A percentile compares a stretch with the other conserved stretches of the same genome.
phyloP scores from a whole-genome alignment of 2,888 invertebrate genomes.

The Abrostola tripartita region DNA sequence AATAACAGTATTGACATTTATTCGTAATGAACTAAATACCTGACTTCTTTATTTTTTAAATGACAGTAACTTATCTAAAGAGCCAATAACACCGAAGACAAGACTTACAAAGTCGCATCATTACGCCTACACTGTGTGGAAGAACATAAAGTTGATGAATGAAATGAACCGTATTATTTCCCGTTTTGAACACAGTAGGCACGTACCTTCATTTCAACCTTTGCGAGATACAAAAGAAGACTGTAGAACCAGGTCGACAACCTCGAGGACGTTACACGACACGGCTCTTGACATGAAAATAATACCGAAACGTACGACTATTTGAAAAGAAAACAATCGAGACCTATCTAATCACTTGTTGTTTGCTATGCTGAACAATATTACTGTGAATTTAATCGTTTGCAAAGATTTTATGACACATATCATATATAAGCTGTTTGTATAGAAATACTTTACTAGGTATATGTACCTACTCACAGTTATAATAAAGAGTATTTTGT shows the following conservation, averaged over 20 bases:
- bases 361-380: slow-evolving; percentile 19
- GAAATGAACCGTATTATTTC: slow-evolving; percentile 85
- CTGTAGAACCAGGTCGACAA: slow-evolving; percentile 77
- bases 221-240: slow-evolving; percentile 76
- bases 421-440: not conserved
- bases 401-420: not conserved
- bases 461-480: slow-evolving; percentile 7
- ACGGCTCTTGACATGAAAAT: slow-evolving; percentile 63
- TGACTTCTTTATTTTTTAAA: too few relatives aligned
- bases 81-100: slow-evolving; percentile 22
- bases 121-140: slow-evolving; percentile 45
- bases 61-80: not conserved
- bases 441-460: not conserved
- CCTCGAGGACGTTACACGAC: slow-evolving; percentile 75
- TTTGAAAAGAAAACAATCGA: slow-evolving; percentile 36
- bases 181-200: slow-evolving; percentile 80
- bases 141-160: slow-evolving; percentile 65
- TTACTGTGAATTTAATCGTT: slow-evolving; percentile 10
- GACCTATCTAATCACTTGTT: slow-evolving; percentile 32
- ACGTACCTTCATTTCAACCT: slow-evolving; percentile 78
- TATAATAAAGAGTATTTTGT: not conserved
- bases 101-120: slow-evolving; percentile 32
- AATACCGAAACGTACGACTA: slow-evolving; percentile 37
- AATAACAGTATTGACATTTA: too few relatives aligned
- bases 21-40: too few relatives aligned